Percentiles rank a stretch among this genome's conserved stretches.
Evolutionary conservation across 2,888 invertebrate genomes (phyloP).

Genomic region (Seira ritae): DNA sequence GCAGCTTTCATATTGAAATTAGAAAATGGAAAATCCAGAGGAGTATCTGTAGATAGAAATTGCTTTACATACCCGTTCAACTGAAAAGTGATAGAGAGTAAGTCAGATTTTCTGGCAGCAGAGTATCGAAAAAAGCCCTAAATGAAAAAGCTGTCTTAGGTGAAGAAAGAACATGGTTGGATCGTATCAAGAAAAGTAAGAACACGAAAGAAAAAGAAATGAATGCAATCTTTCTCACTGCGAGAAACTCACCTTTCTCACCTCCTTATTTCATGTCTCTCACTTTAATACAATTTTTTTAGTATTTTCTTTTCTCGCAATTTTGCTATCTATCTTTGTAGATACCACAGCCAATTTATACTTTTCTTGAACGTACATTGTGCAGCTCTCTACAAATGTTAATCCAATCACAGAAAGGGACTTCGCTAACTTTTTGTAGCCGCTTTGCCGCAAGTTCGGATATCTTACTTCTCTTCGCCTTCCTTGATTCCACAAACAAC

Average conservation of each 20-base stretch:
- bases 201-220: slow-evolving; percentile 14
- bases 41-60: not conserved
- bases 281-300: slow-evolving; percentile 43
- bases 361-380: not conserved
- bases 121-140: not conserved
- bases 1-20: no score
- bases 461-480: not conserved
- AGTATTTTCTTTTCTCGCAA: not conserved
- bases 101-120: not conserved
- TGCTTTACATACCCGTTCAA: not conserved
- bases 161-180: not conserved
- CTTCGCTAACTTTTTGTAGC: slow-evolving; percentile 32
- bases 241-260: slow-evolving; percentile 6
- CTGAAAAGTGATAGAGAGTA: not conserved
- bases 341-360: slow-evolving; percentile 17
- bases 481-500: not conserved
- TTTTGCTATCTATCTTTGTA: not conserved
- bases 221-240: slow-evolving; percentile 26
- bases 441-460: slow-evolving; percentile 9
- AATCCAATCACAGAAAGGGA: slow-evolving; percentile 43
- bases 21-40: no score
- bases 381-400: slow-evolving; percentile 21
- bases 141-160: not conserved
- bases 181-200: slow-evolving; percentile 1
- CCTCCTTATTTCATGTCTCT: slow-evolving; percentile 14